Evolutionary conservation across 2,888 invertebrate species (phyloP), one percentile per base, ranked within the genome.

Genomic region (Tethea ocularis): DNA sequence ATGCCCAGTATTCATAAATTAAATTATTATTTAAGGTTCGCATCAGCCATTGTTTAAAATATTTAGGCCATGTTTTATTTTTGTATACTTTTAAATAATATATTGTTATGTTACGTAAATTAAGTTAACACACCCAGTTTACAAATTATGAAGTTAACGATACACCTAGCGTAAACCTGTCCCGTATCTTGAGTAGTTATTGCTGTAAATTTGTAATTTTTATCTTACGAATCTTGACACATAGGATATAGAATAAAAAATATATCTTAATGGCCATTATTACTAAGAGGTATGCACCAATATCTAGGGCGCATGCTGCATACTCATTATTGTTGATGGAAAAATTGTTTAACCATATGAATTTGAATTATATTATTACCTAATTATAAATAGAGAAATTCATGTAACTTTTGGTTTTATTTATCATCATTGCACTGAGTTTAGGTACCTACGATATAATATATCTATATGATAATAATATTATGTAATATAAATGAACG

Each of bases 1-100:
- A 80, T 88, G 85, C 85, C 79, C 84, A 87, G 87, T 88, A 87
- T 87, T 88, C 70, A 76, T 70, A 76, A 68, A 70, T 63, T 65
- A 74, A 72, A 68, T 41, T 41, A 24, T 52, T 52, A 61, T 72
- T 74, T 77, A 68, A 68, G 78, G 72, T 79, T 66, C 77, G 80
- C 80, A 80, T 82, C 82, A 74, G 84, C 82, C 83, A 83, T 83
- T 76, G 52, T 70, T 65, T 60, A 66, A 56, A 65, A 60, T 65
- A 57, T 60, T 68, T 59, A 70, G 62, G 69, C 60, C 60, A 71
- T 71, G 62, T 68, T 69, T 64, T 56, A 63, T 67, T 64, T 58
- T 68, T 64, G 59, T 41, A 41, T 41, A 41, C 41, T 41, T 41
- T 29, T 17, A 41, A 41, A 41, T 41, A 41, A 17, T 17, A 41